Evolutionary conservation across 2,888 invertebrate species (phyloP), one percentile per base, ranked within the genome.

Genomic region (Oligia fasciuncula): DNA sequence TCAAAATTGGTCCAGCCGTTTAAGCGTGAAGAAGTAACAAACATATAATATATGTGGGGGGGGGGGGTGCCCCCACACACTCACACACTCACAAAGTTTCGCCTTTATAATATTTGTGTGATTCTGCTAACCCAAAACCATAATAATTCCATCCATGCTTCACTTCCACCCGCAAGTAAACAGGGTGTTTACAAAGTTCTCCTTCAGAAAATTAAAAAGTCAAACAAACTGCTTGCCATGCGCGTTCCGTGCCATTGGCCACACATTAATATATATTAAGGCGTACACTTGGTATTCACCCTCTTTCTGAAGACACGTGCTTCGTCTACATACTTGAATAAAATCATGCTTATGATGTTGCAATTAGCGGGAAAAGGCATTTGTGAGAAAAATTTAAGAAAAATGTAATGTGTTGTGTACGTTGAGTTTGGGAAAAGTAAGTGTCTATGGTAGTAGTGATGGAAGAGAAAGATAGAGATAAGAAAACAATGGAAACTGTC

Each of bases 251-350:
- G n/a, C 90, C 90, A 92, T 91, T 92, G 91, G 90, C 91, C 92
- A 92, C 93, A 93, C 92, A 93, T 94, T 93, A 92, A 92, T 92
- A 92, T 91, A 91, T 91, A 92, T 93, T 93, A 93, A 88, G 89
- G 88, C 80, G 76, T 81, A 88, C 86, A 85, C 92, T 93, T 88
- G 87, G 79, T 92, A 91, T 92, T 91, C 92, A 89, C 92, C 89
- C 88, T 87, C 81, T 72, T 78, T 80, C 71, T n/a, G 43, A 54
- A 73, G 86, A 86, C 90, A 89, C 90, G 90, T 90, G 90, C 77
- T 77, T 62, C 19, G 82, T 68, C 87, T 79, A 76, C 85, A 73
- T 80, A 71, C 76, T 83, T 85, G 79, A 83, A 79, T 87, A 87
- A 78, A 77, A 76, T 75, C 66, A 63, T 73, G 62, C 35, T 79